phyloP scores from a whole-genome alignment of 2,888 invertebrate species.

The Dinocampus coccinellae region DNA sequence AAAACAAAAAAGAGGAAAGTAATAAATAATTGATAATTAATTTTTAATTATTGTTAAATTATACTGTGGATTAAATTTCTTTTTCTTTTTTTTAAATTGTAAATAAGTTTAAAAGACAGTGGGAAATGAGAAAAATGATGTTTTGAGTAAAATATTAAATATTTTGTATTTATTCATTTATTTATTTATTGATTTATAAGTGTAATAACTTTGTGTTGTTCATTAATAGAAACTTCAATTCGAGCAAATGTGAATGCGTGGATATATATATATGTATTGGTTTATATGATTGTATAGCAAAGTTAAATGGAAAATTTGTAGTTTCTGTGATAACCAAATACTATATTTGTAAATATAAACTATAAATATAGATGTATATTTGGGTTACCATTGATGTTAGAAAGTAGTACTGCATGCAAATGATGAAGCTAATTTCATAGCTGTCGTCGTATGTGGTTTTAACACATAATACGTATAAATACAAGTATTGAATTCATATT shows the following conservation, averaged over 20 bases:
- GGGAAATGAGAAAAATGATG: too few species aligned
- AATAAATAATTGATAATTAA: too few species aligned
- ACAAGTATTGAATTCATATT: neutral
- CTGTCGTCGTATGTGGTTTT: slow-evolving; percentile 26
- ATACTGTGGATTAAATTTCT: too few species aligned
- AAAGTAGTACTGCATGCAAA: slow-evolving; percentile 4
- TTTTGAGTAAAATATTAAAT: too few species aligned
- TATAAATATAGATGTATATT: neutral
- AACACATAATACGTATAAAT: slow-evolving; percentile 4
- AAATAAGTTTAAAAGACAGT: too few species aligned
- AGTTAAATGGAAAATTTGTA: slow-evolving; percentile 30
- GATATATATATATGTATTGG: neutral
- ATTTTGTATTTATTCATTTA: too few species aligned
- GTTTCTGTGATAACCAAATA: slow-evolving; percentile 18
- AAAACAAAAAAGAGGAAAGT: too few species aligned
- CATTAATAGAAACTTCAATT: neutral
- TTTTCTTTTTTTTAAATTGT: too few species aligned
- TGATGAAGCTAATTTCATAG: slow-evolving; percentile 35
- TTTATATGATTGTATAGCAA: neutral
- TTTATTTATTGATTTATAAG: too few species aligned
- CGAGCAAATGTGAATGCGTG: neutral
- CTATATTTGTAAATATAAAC: neutral
- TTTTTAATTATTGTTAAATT: too few species aligned
- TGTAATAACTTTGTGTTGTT: too few species aligned
- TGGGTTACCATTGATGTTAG: neutral